Percentiles rank a stretch among this genome's conserved stretches.
Conservation (phyloP, 2,113 vertebrate species). For the Brienomyrus brachyistius region DNA sequence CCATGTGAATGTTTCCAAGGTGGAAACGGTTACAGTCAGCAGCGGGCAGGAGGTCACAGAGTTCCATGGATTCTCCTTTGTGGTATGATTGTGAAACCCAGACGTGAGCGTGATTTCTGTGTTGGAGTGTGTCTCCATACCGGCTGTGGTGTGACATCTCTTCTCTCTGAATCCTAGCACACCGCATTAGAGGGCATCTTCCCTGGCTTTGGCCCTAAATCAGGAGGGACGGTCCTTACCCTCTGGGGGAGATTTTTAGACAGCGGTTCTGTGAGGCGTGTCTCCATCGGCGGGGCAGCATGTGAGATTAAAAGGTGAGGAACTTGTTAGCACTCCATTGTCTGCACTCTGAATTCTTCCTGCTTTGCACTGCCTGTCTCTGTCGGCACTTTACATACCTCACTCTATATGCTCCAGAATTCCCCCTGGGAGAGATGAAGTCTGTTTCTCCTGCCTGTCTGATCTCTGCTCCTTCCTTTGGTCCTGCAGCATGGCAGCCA, state of each 20-base stretch:
- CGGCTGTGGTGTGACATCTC: neutral
- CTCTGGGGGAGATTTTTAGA: conserved; percentile 75
- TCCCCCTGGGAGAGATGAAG: neutral
- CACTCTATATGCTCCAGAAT: too few relatives aligned
- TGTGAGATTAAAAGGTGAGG: conserved; percentile 81
- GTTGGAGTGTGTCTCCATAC: neutral
- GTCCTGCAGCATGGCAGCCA: conserved; percentile 43
- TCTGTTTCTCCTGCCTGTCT: neutral
- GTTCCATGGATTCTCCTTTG: conserved; percentile 72
- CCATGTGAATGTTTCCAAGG: conserved; percentile 57
- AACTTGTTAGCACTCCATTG: neutral
- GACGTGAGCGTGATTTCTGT: neutral
- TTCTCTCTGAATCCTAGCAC: conserved; percentile 56
- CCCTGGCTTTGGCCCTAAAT: conserved; percentile 82
- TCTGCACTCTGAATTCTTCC: neutral
- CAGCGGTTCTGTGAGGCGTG: conserved; percentile 70
- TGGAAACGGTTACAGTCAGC: conserved; percentile 72
- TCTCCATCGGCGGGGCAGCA: conserved; percentile 69
- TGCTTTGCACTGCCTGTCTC: neutral
- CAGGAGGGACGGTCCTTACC: conserved; percentile 83
- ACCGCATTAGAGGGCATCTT: conserved; percentile 79
- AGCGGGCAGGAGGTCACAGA: conserved; percentile 60
- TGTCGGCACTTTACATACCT: neutral
- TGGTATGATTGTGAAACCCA: conserved; percentile 66
- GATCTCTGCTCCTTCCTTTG: neutral